Conservation (phyloP, 2,888 invertebrate species). For the Onthophagus sagittarius region DNA sequence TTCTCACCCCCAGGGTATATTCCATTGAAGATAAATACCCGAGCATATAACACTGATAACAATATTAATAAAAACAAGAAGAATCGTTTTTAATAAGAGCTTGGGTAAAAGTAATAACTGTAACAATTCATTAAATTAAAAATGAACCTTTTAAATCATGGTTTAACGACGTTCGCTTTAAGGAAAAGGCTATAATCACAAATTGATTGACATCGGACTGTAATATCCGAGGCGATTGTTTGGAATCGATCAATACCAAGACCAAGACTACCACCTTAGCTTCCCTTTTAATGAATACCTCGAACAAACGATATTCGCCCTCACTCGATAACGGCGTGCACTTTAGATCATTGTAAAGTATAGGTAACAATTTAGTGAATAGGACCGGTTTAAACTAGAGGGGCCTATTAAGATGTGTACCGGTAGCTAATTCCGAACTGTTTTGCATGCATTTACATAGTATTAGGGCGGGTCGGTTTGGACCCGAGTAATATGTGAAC, state of each 20-base stretch:
- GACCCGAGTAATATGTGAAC: not conserved
- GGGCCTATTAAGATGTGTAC: not conserved
- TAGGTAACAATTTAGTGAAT: not conserved
- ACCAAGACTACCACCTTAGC: not conserved
- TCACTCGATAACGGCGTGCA: not conserved
- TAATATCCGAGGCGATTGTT: not conserved
- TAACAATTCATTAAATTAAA: too few species aligned
- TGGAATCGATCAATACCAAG: not conserved
- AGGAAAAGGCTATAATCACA: not conserved
- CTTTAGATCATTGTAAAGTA: not conserved
- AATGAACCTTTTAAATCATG: not conserved
- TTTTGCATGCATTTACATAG: constrained; percentile 6
- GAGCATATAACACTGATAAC: too few species aligned
- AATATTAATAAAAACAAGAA: too few species aligned
- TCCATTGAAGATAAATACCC: too few species aligned
- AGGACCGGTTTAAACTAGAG: not conserved
- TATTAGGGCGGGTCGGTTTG: not conserved
- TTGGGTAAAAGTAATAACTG: too few species aligned
- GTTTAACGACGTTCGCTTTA: not conserved
- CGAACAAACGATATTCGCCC: not conserved
- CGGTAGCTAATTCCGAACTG: not conserved
- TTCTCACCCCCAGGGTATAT: too few species aligned
- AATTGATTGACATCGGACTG: not conserved
- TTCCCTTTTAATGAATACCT: not conserved
- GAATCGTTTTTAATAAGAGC: too few species aligned